Evolutionary conservation across 2,797 vertebrate species (phyloP).

Genomic region (Benthosema pterotum): DNA sequence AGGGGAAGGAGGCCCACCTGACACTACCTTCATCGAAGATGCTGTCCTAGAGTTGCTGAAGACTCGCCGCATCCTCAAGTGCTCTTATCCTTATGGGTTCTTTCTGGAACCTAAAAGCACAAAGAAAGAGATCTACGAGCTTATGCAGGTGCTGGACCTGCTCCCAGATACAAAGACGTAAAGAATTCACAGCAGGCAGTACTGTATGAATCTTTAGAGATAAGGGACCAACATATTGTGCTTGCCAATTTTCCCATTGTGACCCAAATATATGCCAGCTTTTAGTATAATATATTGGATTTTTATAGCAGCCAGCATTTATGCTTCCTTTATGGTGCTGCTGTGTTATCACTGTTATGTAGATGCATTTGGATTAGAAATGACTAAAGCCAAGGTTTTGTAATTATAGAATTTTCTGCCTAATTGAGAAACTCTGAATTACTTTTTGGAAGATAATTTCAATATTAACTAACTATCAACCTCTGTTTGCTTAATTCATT

Average conservation of each 20-base stretch:
- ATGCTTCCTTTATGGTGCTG: constrained; percentile 14
- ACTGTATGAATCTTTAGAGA: constrained; percentile 42
- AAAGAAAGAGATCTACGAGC: constrained; percentile 99
- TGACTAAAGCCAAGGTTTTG: constrained; percentile 10
- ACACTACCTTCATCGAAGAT: constrained; percentile 99
- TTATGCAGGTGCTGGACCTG: constrained; percentile 91
- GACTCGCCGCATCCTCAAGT: constrained; percentile 98
- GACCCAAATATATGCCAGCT: constrained; percentile 11
- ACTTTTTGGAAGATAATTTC: too few species aligned
- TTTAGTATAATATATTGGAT: constrained; percentile 41
- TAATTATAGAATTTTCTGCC: constrained; percentile 8
- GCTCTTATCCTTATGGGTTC: constrained; percentile 99
- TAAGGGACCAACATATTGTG: constrained; percentile 30
- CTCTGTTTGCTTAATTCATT: not conserved
- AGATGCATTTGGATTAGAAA: not conserved
- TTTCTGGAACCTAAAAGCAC: constrained; percentile 99
- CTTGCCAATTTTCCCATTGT: constrained; percentile 32
- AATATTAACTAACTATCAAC: too few species aligned
- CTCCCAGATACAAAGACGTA: constrained; percentile 37
- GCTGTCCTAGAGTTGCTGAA: constrained; percentile 96
- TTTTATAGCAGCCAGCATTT: constrained; percentile 11
- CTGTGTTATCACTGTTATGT: constrained; percentile 21
- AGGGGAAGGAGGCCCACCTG: constrained; percentile 94
- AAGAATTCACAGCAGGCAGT: constrained; percentile 35
- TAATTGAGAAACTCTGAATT: too few species aligned